Base-by-base conservation (phyloP, 2,113 vertebrate species). In the Propithecus coquereli region DNA sequence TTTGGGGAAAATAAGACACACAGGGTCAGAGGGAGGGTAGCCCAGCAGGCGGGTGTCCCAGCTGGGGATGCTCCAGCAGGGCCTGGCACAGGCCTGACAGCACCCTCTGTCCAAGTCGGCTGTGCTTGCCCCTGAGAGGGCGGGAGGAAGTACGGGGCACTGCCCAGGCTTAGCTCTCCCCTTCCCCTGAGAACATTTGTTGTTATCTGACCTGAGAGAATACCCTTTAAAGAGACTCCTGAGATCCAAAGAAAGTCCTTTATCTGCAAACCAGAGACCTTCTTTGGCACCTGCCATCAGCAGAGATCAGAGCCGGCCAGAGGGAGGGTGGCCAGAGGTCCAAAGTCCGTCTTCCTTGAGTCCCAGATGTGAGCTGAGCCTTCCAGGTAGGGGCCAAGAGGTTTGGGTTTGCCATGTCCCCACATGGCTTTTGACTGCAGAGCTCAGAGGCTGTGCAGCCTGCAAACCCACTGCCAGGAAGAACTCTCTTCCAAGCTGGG, bases 341-440 rank as follows among this genome's bases (percentile, higher is more conserved):
- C 70, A 43, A 61, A 59, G 93, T 76, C 90, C 37, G 5, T 61
- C n/a, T 89, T 59, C 45, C 43, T 43, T 54, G 50, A 54, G 61
- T 43, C 32, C 86, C 87, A 89, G 66, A 71, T 84, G 94, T 87
- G 94, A 95, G 40, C 25, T 43, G n/a, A 37, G 88, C 66, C 81
- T 90, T 97, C 87, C 92, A 94, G 70, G 79, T 86, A 79, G 37
- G 47, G 61, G 73, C 71, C 1, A 2, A 84, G 80, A 50, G 50
- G 37, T n/a, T 90, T 88, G 61, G 18, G 45, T 70, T 57, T 96
- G 86, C 43, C 17, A 10, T 97, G 95, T 96, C 92, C 94, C 90
- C 96, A 91, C 50, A 66, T 94, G 94, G 92, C 96, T 97, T 95
- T 97, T 86, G 66, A 90, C 85, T 91, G 84, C 61, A 79, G 92